Percentiles rank a stretch among this genome's conserved stretches.
Conservation (phyloP, 2,113 vertebrate species). For the Megaleporinus macrocephalus region DNA sequence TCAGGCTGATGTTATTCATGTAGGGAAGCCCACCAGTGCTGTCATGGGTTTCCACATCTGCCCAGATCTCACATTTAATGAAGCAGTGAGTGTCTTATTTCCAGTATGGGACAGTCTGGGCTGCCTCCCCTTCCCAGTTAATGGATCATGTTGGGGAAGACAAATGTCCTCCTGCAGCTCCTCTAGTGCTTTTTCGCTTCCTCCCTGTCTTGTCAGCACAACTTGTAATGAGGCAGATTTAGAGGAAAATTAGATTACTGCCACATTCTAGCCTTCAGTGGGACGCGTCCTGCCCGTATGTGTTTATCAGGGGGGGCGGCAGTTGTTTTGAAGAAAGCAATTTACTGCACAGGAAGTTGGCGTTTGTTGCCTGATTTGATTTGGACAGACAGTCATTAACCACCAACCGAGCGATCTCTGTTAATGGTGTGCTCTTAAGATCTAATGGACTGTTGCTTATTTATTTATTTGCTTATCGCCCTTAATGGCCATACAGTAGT, state of each 20-base stretch:
- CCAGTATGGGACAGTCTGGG: neutral
- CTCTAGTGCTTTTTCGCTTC: conserved; percentile 40
- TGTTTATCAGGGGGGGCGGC: conserved; percentile 46
- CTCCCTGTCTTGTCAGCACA: conserved; percentile 50
- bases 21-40: too few species aligned
- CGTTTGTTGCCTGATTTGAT: conserved; percentile 77
- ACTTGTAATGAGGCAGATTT: conserved; percentile 50
- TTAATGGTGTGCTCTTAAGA: conserved; percentile 73
- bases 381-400: conserved; percentile 77
- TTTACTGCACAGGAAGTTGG: conserved; percentile 76
- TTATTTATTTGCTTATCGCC: conserved; percentile 76
- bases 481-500: conserved; percentile 65
- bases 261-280: conserved; percentile 47
- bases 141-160: conserved; percentile 40
- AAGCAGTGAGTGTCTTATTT: conserved; percentile 23
- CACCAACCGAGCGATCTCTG: conserved; percentile 64
- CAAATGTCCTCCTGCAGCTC: conserved; percentile 39
- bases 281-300: conserved; percentile 39
- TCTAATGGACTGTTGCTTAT: conserved; percentile 79
- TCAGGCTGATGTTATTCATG: neutral
- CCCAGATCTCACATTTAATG: neutral
- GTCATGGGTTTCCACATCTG: neutral
- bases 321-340: conserved; percentile 58
- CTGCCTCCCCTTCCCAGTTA: conserved; percentile 9
- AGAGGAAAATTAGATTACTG: conserved; percentile 50